Percentiles rank a stretch among this genome's conserved stretches.
These are phyloP conservation scores for Saimiri boliviensis DNA, from an alignment of 2,113 vertebrate species.

Conservation along the genomic window DNA sequence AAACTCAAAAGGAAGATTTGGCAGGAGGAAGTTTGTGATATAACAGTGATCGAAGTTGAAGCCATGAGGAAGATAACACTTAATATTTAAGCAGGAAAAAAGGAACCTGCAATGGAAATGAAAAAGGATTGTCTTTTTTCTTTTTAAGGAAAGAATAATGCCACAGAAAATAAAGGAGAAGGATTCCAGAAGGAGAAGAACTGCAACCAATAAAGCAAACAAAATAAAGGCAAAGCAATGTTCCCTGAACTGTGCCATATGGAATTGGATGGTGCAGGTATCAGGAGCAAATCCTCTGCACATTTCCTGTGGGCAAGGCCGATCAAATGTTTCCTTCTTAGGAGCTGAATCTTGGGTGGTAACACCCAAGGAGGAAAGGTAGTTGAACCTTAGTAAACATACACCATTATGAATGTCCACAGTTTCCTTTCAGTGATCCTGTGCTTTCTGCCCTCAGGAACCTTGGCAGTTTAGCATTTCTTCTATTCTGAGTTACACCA, in stretches of 20 bases:
- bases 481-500: background rate
- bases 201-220: background rate
- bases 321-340: background rate
- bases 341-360: background rate
- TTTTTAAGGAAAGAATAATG: background rate
- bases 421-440: background rate
- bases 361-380: background rate
- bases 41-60: background rate
- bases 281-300: background rate
- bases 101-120: background rate
- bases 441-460: background rate
- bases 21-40: background rate
- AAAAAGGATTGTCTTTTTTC: background rate
- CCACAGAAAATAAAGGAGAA: conserved; percentile 5
- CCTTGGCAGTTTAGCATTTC: background rate
- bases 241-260: background rate
- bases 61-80: background rate
- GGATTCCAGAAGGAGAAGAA: background rate
- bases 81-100: background rate
- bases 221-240: background rate
- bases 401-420: background rate
- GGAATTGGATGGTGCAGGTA: background rate
- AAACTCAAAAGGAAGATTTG: background rate
- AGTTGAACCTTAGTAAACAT: background rate
- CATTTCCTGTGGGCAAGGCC: background rate